Evolutionary conservation across 2,888 invertebrate species (phyloP), one percentile per base, ranked within the genome.

Genomic region (Microctonus hyperodae): DNA sequence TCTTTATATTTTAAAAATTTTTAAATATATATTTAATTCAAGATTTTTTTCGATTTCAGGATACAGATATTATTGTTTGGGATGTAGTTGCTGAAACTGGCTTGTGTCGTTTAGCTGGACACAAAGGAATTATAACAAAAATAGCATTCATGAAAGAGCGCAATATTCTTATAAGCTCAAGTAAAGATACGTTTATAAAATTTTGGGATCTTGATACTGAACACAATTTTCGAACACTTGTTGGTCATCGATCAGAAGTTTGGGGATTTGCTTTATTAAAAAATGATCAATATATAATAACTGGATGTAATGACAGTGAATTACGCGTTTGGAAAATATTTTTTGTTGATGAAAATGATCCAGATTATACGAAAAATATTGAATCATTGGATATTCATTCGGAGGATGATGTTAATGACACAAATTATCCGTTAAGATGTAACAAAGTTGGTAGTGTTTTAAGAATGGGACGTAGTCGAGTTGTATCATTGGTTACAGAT

Each of bases 161-260:
- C 73, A 88, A 90, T 73, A 87, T 91, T 71, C 83, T 95, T 9
- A 87, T 96, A 7, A 92, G 94, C 75, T 89, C 92, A 40, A 97
- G 97, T 0, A 97, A 96, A 83, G 99, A 99, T 82, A 93, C 94
- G 9, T 94, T 94, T 82, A 90, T 99, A 0, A 98, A 98, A 84
- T 96, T 99, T 83, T 99, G 98, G 98, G 96, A 98, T 83, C 87
- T 98, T 72, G 92, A 94, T 73, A 96, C 96, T 6, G 94, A 96
- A 76, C 94, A 96, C 79, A 98, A 98, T 83, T 98, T 98, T 79
- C 95, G 94, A 83, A 98, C 98, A 2, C 86, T 99, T 59, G 91
- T 95, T 48, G 97, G 95, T 67, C 93, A 95, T 85, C 89, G 91
- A 77, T 90, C 91, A 72, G 97, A 97, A 87, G 90, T 98, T 23